A percentile compares a stretch with the other conserved stretches of the same genome.
phyloP scores from a whole-genome alignment of 2,113 vertebrate genomes.

The Siniperca knerii region DNA sequence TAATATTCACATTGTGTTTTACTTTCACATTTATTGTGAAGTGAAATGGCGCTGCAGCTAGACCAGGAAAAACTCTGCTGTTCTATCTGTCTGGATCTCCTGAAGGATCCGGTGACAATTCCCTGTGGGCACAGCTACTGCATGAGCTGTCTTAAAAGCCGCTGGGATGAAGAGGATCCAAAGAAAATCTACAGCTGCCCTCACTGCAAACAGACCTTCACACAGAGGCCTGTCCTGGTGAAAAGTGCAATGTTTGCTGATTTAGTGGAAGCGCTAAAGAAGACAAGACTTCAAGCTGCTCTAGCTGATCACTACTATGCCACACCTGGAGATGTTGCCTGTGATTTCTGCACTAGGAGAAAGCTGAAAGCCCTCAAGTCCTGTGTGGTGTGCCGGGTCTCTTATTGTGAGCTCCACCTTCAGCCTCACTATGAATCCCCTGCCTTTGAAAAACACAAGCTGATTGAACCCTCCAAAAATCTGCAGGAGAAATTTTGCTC shows the following conservation, averaged over 20 bases:
- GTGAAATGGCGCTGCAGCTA: conserved; percentile 10
- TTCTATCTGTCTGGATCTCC: neutral
- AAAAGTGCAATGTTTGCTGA: neutral
- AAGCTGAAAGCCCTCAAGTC: conserved; percentile 11
- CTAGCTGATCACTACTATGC: neutral
- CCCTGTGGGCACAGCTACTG: conserved; percentile 15
- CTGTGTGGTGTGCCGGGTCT: conserved; percentile 16
- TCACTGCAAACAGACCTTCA: neutral
- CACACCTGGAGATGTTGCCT: neutral
- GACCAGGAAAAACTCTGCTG: conserved; percentile 1
- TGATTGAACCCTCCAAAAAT: neutral
- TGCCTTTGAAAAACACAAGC: conserved; percentile 4
- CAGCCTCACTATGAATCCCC: conserved; percentile 14
- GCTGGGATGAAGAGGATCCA: neutral
- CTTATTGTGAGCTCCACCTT: conserved; percentile 17
- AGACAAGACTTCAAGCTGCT: neutral
- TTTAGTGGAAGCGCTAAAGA: conserved; percentile 20
- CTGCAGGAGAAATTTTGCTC: conserved; percentile 6
- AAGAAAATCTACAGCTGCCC: neutral
- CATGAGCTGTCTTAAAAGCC: neutral
- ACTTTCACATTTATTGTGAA: neutral
- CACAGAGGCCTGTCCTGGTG: neutral
- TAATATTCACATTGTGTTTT: neutral
- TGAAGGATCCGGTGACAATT: conserved; percentile 12
- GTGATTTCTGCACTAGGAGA: conserved; percentile 10